A percentile compares a stretch with the other conserved stretches of the same genome.
Evolutionary conservation across 2,888 invertebrate species (phyloP).

Genomic region (Heliconius ethilla): DNA sequence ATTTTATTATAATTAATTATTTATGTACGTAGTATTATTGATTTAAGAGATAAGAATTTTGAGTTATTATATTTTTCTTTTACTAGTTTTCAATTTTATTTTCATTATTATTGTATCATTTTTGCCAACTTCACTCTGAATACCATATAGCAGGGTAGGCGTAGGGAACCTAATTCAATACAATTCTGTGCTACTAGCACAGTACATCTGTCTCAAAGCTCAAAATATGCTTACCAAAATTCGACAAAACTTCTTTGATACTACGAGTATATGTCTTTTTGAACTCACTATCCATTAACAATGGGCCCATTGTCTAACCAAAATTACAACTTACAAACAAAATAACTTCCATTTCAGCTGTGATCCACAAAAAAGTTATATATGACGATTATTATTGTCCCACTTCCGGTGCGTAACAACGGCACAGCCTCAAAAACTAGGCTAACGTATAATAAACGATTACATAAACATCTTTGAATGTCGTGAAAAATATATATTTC

Average conservation of each 20-base stretch:
- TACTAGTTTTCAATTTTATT: too few species aligned
- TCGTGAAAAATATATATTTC: slow-evolving; percentile 50
- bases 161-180: too few species aligned
- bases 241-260: too few species aligned
- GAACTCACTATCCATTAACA: neutral
- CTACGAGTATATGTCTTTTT: neutral
- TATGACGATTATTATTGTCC: slow-evolving; percentile 38
- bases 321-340: neutral
- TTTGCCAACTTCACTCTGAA: too few species aligned
- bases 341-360: slow-evolving; percentile 24
- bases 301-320: neutral
- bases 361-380: slow-evolving; percentile 36
- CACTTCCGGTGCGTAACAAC: slow-evolving; percentile 42
- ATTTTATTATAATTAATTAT: too few species aligned
- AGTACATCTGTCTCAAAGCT: too few species aligned
- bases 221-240: neutral
- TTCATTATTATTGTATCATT: too few species aligned
- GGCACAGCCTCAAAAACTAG: slow-evolving; percentile 45
- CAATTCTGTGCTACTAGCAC: too few species aligned
- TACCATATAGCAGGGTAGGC: too few species aligned
- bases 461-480: slow-evolving; percentile 54
- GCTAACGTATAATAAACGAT: slow-evolving; percentile 52
- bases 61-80: too few species aligned
- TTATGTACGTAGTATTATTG: too few species aligned
- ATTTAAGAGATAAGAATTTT: too few species aligned